These are phyloP conservation scores for Arion vulgaris DNA, from an alignment of 1,140 invertebrate genomes.

Conservation along the genomic window DNA sequence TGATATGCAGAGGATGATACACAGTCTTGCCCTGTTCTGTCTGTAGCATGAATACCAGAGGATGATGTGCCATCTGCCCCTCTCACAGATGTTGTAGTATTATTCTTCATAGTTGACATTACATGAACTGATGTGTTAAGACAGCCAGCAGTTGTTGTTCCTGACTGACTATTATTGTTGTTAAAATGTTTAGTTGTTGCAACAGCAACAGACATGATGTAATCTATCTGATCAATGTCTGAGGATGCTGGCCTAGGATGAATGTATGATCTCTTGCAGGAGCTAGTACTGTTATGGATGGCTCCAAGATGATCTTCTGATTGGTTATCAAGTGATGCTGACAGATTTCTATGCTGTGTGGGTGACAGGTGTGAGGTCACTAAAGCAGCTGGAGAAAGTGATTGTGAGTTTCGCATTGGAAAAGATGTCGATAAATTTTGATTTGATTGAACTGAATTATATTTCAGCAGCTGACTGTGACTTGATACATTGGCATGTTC, in stretches of 20 bases:
- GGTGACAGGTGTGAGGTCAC: background rate
- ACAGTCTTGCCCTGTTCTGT: background rate
- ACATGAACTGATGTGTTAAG: background rate
- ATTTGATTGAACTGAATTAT: background rate
- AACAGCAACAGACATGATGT: background rate
- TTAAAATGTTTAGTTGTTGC: background rate
- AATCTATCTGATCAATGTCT: background rate
- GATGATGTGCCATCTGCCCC: background rate
- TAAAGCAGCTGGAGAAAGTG: background rate
- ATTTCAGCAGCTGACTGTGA: background rate
- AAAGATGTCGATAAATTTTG: background rate
- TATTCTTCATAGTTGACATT: background rate
- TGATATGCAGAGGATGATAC: background rate
- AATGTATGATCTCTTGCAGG: background rate
- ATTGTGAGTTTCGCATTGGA: background rate
- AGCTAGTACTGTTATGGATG: background rate
- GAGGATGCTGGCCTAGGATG: background rate
- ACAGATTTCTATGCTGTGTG: background rate
- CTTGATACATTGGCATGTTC: background rate
- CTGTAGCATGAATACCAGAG: background rate
- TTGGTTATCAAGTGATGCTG: background rate
- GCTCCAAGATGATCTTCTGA: background rate
- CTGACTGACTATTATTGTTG: background rate
- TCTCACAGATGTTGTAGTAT: background rate
- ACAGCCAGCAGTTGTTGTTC: background rate